Percentiles rank a stretch among this genome's conserved stretches.
These are phyloP conservation scores for Megastigmus dorsalis DNA, from an alignment of 2,888 invertebrate species.

Conservation along the genomic window DNA sequence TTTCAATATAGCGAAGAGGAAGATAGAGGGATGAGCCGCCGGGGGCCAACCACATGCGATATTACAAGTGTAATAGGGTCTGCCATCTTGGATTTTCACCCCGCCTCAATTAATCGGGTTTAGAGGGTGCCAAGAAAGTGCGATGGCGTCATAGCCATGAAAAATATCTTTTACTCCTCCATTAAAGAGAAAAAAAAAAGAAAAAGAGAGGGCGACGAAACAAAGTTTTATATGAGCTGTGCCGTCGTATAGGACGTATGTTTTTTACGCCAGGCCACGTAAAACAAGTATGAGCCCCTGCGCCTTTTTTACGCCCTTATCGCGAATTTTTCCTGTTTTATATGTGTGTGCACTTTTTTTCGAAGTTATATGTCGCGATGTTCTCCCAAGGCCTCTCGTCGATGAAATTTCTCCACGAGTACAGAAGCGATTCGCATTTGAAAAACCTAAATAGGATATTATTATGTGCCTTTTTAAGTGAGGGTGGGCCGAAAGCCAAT, in stretches of 20 bases:
- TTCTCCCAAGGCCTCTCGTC: no score
- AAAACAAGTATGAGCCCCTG: slow-evolving; percentile 21
- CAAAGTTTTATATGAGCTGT: slow-evolving; percentile 31
- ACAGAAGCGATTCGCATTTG: no score
- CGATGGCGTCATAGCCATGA: slow-evolving; percentile 63
- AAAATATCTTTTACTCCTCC: slow-evolving; percentile 45
- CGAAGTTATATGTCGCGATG: slow-evolving; percentile 28
- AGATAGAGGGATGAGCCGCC: neutral
- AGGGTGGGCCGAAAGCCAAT: no score
- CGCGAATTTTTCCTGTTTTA: slow-evolving; percentile 16
- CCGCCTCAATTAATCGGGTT: slow-evolving; percentile 70
- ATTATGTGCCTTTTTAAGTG: no score
- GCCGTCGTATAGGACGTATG: slow-evolving; percentile 19
- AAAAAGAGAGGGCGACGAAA: neutral
- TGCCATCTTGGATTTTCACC: slow-evolving; percentile 72
- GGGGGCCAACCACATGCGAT: slow-evolving; percentile 57
- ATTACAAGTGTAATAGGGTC: slow-evolving; percentile 72
- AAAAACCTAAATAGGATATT: no score
- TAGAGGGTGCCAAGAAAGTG: slow-evolving; percentile 65
- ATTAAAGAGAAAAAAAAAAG: slow-evolving; percentile 24
- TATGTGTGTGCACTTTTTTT: slow-evolving; percentile 33
- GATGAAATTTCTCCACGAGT: no score
- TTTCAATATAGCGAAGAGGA: slow-evolving; percentile 55
- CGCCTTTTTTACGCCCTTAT: slow-evolving; percentile 3
- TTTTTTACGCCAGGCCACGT: slow-evolving; percentile 19